Base-by-base conservation (phyloP, 2,888 invertebrate genomes). In the Linnaemya vulpina region DNA sequence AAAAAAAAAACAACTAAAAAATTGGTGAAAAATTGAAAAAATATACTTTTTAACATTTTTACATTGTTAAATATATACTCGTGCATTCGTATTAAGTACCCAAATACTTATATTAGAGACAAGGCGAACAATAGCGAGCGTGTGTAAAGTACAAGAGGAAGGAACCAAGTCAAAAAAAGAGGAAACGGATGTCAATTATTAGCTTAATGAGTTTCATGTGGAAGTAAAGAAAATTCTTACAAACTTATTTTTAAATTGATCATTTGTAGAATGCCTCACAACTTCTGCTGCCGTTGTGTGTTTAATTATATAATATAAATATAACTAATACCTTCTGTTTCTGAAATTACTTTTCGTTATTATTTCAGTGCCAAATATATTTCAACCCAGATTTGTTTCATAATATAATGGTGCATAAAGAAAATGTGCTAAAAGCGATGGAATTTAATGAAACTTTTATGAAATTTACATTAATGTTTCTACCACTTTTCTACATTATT, bases 121-220 rank as follows among this genome's bases (percentile, higher is more conserved):
- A 71, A 20, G 43, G 38, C 55, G 5, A 68, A 65, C 40, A 38
- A 40, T n/a, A 49, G 58, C 22, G 22, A 60, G 51, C 35, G 17
- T 67, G 35, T 58, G 30, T 25, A 43, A 30, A 17, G 58, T 58
- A 70, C 43, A 40, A 74, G n/a, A 74, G 68, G 85, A 85, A 85
- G 58, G 25, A 76, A 60, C 40, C 67, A 76, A 76, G 74, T 74
- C 67, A 77, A 65, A 51, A 76, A 65, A 65, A 75, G 78, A 70
- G 84, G 84, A 86, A 86, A 68, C 82, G 86, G 86, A 86, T 79
- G 78, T 82, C 78, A 84, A 79, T 86, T 84, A 84, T 86, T 83
- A 79, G 84, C 86, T 86, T 84, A 86, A 86, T 83, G 79, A 86
- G 81, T 81, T 86, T 83, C 86, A 86, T 86, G 83, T 78, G 83